Evolutionary conservation across 23 tunicate species (phyloP).

Genomic region (Botrylloides violaceus): DNA sequence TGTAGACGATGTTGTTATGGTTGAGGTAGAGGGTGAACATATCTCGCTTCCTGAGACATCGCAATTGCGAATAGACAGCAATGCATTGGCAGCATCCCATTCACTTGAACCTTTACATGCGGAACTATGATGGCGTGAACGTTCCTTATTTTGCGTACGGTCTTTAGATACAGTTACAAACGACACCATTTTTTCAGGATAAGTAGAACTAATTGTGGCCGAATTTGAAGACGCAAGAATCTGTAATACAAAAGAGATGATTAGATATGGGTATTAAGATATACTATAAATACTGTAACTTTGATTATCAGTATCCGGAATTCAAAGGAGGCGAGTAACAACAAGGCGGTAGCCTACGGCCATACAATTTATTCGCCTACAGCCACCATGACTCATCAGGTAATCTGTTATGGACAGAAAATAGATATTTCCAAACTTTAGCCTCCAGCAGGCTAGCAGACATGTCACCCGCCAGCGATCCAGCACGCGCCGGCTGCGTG

Average conservation of each 20-base stretch:
- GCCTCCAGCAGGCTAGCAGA: no score
- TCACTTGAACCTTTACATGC: slow-evolving; percentile 71
- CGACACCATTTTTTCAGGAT: slow-evolving; percentile 2
- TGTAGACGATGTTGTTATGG: background rate
- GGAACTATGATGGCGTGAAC: slow-evolving; percentile 74
- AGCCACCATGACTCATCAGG: no score
- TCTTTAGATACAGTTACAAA: slow-evolving; percentile 25
- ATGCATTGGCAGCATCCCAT: slow-evolving; percentile 78
- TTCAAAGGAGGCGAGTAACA: no score
- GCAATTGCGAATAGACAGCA: slow-evolving; percentile 50
- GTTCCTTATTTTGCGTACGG: background rate
- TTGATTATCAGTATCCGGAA: no score
- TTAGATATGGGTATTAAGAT: no score
- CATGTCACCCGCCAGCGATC: background rate
- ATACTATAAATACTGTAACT: no score
- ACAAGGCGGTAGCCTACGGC: no score
- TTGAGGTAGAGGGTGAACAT: background rate
- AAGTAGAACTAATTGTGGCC: background rate
- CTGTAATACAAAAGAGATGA: background rate
- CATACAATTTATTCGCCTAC: no score
- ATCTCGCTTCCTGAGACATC: slow-evolving; percentile 2
- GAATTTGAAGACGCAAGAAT: background rate
- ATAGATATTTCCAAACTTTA: no score
- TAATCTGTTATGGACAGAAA: no score
- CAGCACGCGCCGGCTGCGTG: slow-evolving; percentile 3